Conservation (phyloP, 2,888 invertebrate genomes). For the Theretra japonica region DNA sequence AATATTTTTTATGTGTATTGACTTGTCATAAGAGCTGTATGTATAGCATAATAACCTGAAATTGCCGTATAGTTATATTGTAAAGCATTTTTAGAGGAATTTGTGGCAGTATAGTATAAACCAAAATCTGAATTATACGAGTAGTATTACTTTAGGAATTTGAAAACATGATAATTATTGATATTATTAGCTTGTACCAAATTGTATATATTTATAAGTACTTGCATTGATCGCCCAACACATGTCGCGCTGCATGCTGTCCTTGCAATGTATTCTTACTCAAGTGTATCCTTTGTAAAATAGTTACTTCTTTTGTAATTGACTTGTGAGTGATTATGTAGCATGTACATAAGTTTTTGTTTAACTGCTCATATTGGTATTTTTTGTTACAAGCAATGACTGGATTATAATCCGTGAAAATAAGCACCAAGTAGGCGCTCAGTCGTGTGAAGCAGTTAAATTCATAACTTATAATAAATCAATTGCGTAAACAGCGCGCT, state of each 20-base stretch:
- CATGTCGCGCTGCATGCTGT: constrained; percentile 34
- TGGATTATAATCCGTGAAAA: constrained; percentile 42
- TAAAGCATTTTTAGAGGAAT: constrained; percentile 9
- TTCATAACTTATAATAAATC: not conserved
- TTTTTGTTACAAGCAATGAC: constrained; percentile 57
- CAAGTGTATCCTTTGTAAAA: constrained; percentile 30
- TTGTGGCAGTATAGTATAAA: constrained; percentile 9
- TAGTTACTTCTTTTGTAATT: constrained; percentile 38
- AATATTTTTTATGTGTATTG: no score
- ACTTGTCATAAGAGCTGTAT: no score
- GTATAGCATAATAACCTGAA: constrained; percentile 17
- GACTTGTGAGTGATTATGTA: constrained; percentile 36
- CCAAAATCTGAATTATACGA: constrained; percentile 20
- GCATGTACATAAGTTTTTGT: constrained; percentile 40
- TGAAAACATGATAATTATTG: constrained; percentile 4
- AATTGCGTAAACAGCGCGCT: not conserved
- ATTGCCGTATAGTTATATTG: constrained; percentile 18
- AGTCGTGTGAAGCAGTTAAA: not conserved
- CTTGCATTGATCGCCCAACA: constrained; percentile 25
- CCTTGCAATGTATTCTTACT: constrained; percentile 38
- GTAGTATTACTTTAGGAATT: constrained; percentile 16
- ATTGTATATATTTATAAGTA: constrained; percentile 25
- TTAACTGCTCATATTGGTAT: constrained; percentile 38
- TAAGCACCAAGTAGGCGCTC: not conserved
- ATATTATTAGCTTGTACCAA: constrained; percentile 6